A percentile compares a stretch with the other conserved stretches of the same genome.
Conservation (phyloP, 2,888 invertebrate species). For the Acrobasis consociella region DNA sequence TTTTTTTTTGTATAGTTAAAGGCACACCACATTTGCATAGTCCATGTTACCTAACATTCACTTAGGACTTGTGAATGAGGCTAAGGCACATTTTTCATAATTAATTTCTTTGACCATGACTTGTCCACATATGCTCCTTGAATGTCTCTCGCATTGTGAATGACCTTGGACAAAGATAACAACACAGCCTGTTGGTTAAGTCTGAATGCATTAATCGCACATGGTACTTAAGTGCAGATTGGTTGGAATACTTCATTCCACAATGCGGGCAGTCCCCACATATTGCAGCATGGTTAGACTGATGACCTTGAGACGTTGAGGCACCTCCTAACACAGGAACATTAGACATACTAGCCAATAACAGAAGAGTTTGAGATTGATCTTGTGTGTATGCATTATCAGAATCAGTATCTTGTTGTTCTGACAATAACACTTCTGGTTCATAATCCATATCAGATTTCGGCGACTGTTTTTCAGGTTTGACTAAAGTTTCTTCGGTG, state of each 20-base stretch:
- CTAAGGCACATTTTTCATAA: constrained; percentile 59
- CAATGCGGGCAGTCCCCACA: constrained; percentile 87
- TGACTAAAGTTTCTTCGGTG: constrained; percentile 61
- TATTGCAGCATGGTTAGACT: constrained; percentile 77
- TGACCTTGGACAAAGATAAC: constrained; percentile 87
- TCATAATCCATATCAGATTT: constrained; percentile 75
- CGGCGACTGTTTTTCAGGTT: constrained; percentile 73
- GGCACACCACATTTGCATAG: constrained; percentile 20
- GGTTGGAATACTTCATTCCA: constrained; percentile 86
- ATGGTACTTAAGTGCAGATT: constrained; percentile 87
- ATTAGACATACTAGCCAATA: constrained; percentile 70
- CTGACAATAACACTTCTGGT: constrained; percentile 74
- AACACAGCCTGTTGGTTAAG: constrained; percentile 85
- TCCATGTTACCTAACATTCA: constrained; percentile 2
- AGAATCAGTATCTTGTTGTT: constrained; percentile 69
- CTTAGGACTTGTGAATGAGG: constrained; percentile 23
- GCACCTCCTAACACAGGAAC: constrained; percentile 59
- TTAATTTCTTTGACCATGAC: constrained; percentile 85
- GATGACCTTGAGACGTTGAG: constrained; percentile 72
- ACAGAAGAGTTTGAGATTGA: constrained; percentile 66
- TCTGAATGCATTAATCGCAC: constrained; percentile 87
- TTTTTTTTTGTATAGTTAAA: constrained; percentile 1
- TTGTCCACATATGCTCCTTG: constrained; percentile 87
- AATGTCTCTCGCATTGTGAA: constrained; percentile 86
- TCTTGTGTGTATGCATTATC: constrained; percentile 63